These are phyloP conservation scores for Sphenodon punctatus DNA, from an alignment of 2,797 vertebrate species.

Conservation along the genomic window DNA sequence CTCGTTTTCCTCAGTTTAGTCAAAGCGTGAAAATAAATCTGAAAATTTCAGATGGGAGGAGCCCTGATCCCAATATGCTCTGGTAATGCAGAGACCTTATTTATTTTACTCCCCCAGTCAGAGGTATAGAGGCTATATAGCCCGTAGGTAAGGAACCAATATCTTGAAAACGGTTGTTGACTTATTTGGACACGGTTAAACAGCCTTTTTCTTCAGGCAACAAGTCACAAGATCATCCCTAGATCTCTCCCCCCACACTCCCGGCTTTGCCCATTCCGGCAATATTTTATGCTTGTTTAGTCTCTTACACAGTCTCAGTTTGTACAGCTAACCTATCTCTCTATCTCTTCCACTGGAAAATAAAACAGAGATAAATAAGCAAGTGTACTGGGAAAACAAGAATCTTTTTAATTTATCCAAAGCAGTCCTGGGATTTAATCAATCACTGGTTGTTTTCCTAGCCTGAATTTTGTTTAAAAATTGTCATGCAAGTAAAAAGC, in stretches of 20 bases:
- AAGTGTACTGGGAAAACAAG: constrained; percentile 10
- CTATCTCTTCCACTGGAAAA: background rate
- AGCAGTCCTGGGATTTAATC: background rate
- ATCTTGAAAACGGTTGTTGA: background rate
- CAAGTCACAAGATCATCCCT: background rate
- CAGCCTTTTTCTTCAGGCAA: constrained; percentile 28
- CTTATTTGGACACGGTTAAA: constrained; percentile 41
- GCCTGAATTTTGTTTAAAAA: rapidly evolving
- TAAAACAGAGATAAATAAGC: background rate
- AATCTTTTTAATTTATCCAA: background rate
- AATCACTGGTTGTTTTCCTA: background rate
- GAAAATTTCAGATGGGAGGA: constrained; percentile 45
- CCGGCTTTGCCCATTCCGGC: background rate
- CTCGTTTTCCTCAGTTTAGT: constrained; percentile 20
- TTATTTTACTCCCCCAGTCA: background rate
- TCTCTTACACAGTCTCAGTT: rapidly evolving
- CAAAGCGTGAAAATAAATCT: constrained; percentile 2
- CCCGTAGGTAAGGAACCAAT: constrained; percentile 25
- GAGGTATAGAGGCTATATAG: background rate
- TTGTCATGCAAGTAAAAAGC: background rate
- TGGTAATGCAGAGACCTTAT: background rate
- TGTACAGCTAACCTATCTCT: background rate
- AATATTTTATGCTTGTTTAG: background rate
- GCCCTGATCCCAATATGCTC: constrained; percentile 57
- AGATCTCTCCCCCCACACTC: background rate